Evolutionary conservation across 2,113 vertebrate species (phyloP), one percentile per base, ranked within the genome.

Genomic region (Ondatra zibethicus): DNA sequence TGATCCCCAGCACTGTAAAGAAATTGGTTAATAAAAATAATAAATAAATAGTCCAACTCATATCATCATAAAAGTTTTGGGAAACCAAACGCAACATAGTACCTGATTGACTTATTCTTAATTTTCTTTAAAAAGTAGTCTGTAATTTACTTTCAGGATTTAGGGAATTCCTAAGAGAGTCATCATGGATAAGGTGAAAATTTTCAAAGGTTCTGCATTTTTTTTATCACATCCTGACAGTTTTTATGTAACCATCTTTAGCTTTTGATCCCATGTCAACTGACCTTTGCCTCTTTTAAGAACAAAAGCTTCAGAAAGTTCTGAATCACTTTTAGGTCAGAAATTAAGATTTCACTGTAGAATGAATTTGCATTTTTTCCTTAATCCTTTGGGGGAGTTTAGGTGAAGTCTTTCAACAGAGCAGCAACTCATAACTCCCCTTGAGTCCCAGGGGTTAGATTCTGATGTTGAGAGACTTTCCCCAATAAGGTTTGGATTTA

Each of bases 301-400:
- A 96, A 88, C 45, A 89, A 61, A 77, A 93, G 31, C 55, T 78
- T 92, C 80, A 84, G 77, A 39, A 92, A 95, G 73, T 82, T 95
- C 78, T 84, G 39, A 97, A 50, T 87, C 78, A 10, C 72, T 81
- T 93, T 82, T 96, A 66, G 85, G 61, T 92, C 72, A 89, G 39
- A 92, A 95, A 87, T 55, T 73, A 72, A 55, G 52, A 95, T 90
- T 92, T 90, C 42, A 47, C 47, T 65, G 27, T 45, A 45, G n/a
- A 82, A 90, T 61, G 14, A 39, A 70, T 80, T 96, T 90, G 81
- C 55, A 89, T 96, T 81, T 89, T 89, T 66, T 84, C 16, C 70
- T 77, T 63, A 21, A 92, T 61, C 45, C 88, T 42, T 81, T 8
- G 3, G 1, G 21, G 14, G 50, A 86, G 19, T 75, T 96, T 66